These are phyloP conservation scores for Homarus gammarus DNA, from an alignment of 2,888 invertebrate genomes.

Conservation along the genomic window DNA sequence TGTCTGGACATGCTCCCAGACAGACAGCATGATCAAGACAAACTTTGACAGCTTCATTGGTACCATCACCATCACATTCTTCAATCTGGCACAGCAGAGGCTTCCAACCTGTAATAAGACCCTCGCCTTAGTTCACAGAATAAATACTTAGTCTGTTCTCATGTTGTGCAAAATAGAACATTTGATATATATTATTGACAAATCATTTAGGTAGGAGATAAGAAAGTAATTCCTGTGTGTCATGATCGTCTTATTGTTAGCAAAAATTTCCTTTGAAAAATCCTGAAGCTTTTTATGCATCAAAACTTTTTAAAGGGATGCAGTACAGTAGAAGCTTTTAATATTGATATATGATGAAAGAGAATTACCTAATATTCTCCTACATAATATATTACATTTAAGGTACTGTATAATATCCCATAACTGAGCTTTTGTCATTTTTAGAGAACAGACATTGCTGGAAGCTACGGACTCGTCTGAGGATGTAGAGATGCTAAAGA, in stretches of 20 bases:
- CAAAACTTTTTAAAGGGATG: no score
- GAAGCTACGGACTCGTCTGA: background rate
- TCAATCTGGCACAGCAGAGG: constrained; percentile 89
- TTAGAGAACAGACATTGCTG: background rate
- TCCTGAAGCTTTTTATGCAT: no score
- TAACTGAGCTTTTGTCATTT: background rate
- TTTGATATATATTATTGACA: background rate
- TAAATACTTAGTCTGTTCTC: background rate
- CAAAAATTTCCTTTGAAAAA: no score
- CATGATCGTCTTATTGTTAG: background rate
- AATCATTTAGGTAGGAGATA: background rate
- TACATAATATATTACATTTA: background rate
- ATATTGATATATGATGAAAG: background rate
- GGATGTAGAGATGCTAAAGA: background rate
- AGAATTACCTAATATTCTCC: background rate
- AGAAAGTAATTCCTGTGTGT: background rate
- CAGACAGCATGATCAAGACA: constrained; percentile 95
- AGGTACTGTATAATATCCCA: background rate
- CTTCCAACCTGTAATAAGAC: constrained; percentile 80
- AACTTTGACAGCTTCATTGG: constrained; percentile 93
- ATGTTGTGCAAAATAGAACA: background rate
- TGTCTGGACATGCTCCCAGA: constrained; percentile 84
- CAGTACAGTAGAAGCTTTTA: no score
- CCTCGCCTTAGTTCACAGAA: constrained; percentile 2
- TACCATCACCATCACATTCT: constrained; percentile 90